Evolutionary conservation across 2,888 invertebrate species (phyloP).

Genomic region (Laothoe populi): DNA sequence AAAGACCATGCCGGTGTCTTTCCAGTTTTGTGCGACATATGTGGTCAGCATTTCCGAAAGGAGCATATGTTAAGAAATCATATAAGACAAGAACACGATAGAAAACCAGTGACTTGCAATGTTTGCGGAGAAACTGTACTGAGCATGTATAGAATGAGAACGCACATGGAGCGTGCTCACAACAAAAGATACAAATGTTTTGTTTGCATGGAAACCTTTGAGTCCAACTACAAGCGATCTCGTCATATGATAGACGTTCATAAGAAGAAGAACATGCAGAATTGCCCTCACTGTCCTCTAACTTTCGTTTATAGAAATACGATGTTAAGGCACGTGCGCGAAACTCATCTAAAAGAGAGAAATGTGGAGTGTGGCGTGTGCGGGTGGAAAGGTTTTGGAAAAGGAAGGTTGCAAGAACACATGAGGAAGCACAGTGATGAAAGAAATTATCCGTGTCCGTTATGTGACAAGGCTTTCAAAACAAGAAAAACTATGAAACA

Average conservation of each 20-base stretch:
- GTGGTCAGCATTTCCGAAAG: slow-evolving; percentile 47
- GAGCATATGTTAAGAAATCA: slow-evolving; percentile 36
- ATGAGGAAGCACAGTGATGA: slow-evolving; percentile 41
- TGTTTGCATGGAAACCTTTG: slow-evolving; percentile 57
- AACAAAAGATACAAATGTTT: slow-evolving; percentile 74
- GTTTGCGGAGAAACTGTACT: slow-evolving; percentile 28
- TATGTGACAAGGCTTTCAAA: slow-evolving; percentile 39
- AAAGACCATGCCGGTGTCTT: slow-evolving; percentile 43
- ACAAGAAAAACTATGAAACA: slow-evolving; percentile 37
- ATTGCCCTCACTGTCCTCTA: slow-evolving; percentile 32
- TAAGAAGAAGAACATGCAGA: slow-evolving; percentile 38
- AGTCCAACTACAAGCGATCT: slow-evolving; percentile 53
- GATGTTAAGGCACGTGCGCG: slow-evolving; percentile 46
- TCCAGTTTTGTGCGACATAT: slow-evolving; percentile 48
- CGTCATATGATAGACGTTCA: slow-evolving; percentile 56
- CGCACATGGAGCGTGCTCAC: slow-evolving; percentile 40
- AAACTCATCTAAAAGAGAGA: slow-evolving; percentile 50
- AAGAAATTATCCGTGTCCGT: slow-evolving; percentile 32
- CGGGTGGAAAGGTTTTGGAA: slow-evolving; percentile 43
- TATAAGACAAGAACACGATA: slow-evolving; percentile 55
- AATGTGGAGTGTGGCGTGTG: slow-evolving; percentile 63
- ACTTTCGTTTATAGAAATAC: slow-evolving; percentile 30
- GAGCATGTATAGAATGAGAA: slow-evolving; percentile 29
- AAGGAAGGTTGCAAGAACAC: slow-evolving; percentile 37
- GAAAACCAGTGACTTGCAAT: slow-evolving; percentile 39